Evolutionary conservation across 2,797 vertebrate species (phyloP), one percentile per base, ranked within the genome.

Genomic region (Sebastiscus albofasciatus): DNA sequence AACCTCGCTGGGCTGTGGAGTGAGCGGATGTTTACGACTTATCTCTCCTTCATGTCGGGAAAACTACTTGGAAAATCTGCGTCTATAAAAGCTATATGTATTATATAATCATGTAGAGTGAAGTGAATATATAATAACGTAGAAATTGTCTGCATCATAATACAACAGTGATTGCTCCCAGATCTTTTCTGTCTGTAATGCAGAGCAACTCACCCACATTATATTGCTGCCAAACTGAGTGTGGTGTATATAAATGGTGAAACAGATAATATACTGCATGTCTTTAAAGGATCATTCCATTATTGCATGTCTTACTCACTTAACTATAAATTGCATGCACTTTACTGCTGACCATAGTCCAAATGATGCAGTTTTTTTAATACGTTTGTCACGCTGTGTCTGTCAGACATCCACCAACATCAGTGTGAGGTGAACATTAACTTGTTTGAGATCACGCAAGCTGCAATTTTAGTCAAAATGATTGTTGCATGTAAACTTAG

Each of bases 11-110:
- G 36, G 76, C 79, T 77, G n/a, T 52, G 46, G 75, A 75, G 34
- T 27, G 61, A 83, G 82, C 12, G 2, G 76, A 81, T 86, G 79
- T 81, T 82, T 77, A 86, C 79, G 67, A 77, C 67, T 78, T 79
- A 66, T 85, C 72, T 75, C 75, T 82, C 72, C 62, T 62, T 65
- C 29, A 59, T 71, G 67, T 65, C 66, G 54, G 27, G 61, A 69
- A 64, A 78, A 58, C 34, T 67, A 52, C 69, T 42, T 77, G 36
- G 24, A 67, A 64, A 76, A 82, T 72, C 56, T 27, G 33, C 22
- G 10, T 61, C 72, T 22, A 69, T 82, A 60, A 89, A 76, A 73
- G 54, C 66, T 34, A 13, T 34, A 13, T 46, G 18, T 27, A 29
- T 60, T 72, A 67, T 81, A 62, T 65, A 62, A 58, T 70, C 42